Evolutionary conservation across 1,140 invertebrate species (phyloP), one percentile per base, ranked within the genome.

Genomic region (Hydropsyche tenuis): DNA sequence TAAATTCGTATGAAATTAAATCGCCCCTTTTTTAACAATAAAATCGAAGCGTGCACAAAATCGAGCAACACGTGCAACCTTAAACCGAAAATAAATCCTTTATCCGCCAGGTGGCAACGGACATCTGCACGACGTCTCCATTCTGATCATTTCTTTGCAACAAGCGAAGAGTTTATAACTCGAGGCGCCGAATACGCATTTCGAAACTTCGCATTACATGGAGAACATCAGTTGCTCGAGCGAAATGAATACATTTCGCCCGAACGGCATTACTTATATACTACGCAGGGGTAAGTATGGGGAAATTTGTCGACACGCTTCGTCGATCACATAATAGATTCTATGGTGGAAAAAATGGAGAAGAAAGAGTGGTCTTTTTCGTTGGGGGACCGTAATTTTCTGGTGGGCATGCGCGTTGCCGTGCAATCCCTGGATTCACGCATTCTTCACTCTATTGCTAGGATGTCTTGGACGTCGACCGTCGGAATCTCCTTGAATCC

Each of bases 371-470:
- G 20, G 5, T 12, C 56, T 53, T 46, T 72, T 48, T 73, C 63
- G 65, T 43, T 43, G 45, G 62, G 73, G 45, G 43, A 69, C 18
- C 73, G 73, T 60, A 69, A 74, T 74, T 27, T 45, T 48, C 7
- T 37, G n/a, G 27, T 16, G 48, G 30, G 12, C 60, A 65, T 69
- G 73, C 73, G 73, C 73, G 66, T 53, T 48, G 42, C 22, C 12
- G 5, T 27, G 5, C 7, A 18, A 51, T 70, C 42, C 62, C 51
- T 30, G 25, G 53, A 69, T 63, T n/a, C 65, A 56, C 65, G 30
- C 64, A 53, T 23, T 63, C 51, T 63, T 62, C 53, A 60, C 30
- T 37, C 9, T 9, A 37, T 37, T 37, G 3, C 14, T 51, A 4
- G 46, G 5, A 51, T n/a, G 14, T n/a, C 46, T 14, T 51, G 14